These are phyloP conservation scores for Camelus bactrianus DNA, from an alignment of 2,113 vertebrate species.

Conservation along the genomic window DNA sequence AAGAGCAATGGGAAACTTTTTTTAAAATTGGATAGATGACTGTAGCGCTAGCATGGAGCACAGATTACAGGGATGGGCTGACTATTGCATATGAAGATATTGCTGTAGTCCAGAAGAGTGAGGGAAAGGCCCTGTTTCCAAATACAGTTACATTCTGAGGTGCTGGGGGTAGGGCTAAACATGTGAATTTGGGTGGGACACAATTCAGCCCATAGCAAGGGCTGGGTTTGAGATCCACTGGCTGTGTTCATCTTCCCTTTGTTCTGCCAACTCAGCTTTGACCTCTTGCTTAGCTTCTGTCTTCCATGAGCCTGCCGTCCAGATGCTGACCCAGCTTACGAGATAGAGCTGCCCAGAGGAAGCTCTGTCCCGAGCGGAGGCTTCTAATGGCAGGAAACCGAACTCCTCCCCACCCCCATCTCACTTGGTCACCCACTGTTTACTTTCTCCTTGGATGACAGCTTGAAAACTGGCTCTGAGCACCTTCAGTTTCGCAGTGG, in stretches of 20 bases:
- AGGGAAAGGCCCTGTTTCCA: background rate
- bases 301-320: background rate
- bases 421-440: background rate
- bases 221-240: background rate
- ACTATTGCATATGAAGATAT: background rate
- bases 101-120: background rate
- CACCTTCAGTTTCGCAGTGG: background rate
- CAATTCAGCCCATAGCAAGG: background rate
- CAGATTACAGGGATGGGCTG: background rate
- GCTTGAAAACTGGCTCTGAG: background rate
- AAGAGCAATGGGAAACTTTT: background rate
- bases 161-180: background rate
- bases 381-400: background rate
- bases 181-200: background rate
- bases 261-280: background rate
- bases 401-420: background rate
- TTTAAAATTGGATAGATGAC: background rate
- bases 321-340: background rate
- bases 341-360: background rate
- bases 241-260: background rate
- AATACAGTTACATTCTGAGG: background rate
- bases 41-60: background rate
- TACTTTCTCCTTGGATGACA: background rate
- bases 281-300: background rate
- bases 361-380: background rate